A percentile compares a stretch with the other conserved stretches of the same genome.
phyloP scores from a whole-genome alignment of 2,888 invertebrate genomes.

The Drosophila monieri region DNA sequence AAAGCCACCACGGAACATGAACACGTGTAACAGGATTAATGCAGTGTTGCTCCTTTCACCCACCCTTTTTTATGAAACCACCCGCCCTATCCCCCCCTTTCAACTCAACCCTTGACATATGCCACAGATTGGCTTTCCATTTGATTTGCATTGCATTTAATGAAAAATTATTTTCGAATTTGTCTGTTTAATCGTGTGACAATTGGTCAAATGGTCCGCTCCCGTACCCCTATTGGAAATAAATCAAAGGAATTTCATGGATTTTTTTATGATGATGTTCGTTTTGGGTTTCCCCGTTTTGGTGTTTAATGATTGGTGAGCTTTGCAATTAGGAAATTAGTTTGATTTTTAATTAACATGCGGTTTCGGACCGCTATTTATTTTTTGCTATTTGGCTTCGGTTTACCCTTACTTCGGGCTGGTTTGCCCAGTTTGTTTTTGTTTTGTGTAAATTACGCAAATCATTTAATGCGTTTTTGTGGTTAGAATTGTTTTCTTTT shows the following conservation, averaged over 20 bases:
- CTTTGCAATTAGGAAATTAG: slow-evolving; percentile 79
- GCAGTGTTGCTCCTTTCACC: slow-evolving; percentile 43
- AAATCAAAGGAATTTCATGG: slow-evolving; percentile 65
- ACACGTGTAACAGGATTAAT: slow-evolving; percentile 74
- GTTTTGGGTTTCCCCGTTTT: slow-evolving; percentile 30
- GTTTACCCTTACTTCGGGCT: slow-evolving; percentile 9
- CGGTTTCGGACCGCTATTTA: slow-evolving; percentile 57
- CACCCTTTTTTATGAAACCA: background rate
- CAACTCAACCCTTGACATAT: slow-evolving; percentile 50
- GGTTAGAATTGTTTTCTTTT: slow-evolving; percentile 70
- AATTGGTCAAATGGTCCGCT: slow-evolving; percentile 69
- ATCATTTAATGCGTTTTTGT: slow-evolving; percentile 76
- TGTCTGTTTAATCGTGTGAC: slow-evolving; percentile 80
- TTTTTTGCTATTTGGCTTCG: slow-evolving; percentile 16
- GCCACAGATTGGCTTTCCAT: slow-evolving; percentile 65
- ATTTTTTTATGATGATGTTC: slow-evolving; percentile 22
- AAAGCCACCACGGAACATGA: slow-evolving; percentile 44
- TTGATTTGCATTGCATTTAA: slow-evolving; percentile 80
- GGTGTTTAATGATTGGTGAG: slow-evolving; percentile 76
- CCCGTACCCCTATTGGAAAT: slow-evolving; percentile 38
- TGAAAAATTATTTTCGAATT: slow-evolving; percentile 80
- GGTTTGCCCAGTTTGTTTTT: slow-evolving; percentile 45
- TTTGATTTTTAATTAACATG: slow-evolving; percentile 81
- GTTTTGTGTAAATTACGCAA: slow-evolving; percentile 59
- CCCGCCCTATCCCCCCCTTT: background rate